phyloP scores from a whole-genome alignment of 2,113 vertebrate species.

The Lanius ludovicianus region DNA sequence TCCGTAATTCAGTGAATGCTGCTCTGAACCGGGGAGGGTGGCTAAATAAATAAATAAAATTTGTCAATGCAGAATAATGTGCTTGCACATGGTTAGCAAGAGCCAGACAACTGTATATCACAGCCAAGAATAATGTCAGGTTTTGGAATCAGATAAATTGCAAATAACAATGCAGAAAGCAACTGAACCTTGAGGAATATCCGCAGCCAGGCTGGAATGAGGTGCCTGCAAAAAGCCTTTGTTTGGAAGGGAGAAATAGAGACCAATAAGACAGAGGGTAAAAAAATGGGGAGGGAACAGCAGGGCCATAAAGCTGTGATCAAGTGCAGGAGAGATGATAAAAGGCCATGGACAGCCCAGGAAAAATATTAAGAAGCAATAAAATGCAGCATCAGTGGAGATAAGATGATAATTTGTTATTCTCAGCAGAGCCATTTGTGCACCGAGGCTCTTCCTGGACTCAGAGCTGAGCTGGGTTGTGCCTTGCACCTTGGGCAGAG shows the following conservation, averaged over 20 bases:
- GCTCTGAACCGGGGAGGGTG: neutral
- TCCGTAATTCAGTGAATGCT: conserved; percentile 22
- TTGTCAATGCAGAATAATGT: conserved; percentile 47
- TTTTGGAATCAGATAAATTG: conserved; percentile 74
- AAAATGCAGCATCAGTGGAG: conserved; percentile 33
- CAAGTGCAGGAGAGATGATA: conserved; percentile 9
- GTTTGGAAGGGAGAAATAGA: neutral
- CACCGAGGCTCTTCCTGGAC: neutral
- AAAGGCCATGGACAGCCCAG: conserved; percentile 1
- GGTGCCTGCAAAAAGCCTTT: conserved; percentile 10
- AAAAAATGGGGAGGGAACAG: neutral
- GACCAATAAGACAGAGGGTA: neutral
- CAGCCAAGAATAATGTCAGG: conserved; percentile 56
- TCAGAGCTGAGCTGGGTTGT: neutral
- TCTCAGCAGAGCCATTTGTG: conserved; percentile 11
- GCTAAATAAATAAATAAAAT: conserved; percentile 57
- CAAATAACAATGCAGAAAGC: conserved; percentile 64
- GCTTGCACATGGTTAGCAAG: conserved; percentile 41
- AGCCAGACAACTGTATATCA: conserved; percentile 21
- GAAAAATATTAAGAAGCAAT: conserved; percentile 55
- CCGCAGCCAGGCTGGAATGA: conserved; percentile 7
- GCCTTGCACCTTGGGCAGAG: neutral
- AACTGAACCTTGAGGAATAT: conserved; percentile 61
- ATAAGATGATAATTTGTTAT: conserved; percentile 56
- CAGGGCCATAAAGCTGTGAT: neutral